Evolutionary conservation across 1,140 invertebrate species (phyloP), one percentile per base, ranked within the genome.

Genomic region (Listronotus bonariensis): DNA sequence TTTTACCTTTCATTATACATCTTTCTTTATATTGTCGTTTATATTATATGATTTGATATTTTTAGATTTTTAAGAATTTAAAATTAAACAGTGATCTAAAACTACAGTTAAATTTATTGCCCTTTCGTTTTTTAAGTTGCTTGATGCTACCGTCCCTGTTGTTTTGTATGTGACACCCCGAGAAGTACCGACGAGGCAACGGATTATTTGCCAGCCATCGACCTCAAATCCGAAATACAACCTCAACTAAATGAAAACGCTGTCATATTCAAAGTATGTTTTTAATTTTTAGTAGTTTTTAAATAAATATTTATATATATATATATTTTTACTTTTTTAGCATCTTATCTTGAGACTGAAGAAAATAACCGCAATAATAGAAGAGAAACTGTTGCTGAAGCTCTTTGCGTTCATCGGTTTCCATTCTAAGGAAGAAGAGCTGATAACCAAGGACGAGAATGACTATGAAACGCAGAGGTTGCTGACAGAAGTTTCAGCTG

Each of bases 301-400:
- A 2, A 20, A 43, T 41, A 5, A 5, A 26, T 26, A 26, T 26
- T 26, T 26, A 3, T 26, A 3, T 26, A 3, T 26, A 3, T 26
- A 3, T 26, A 26, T 5, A 26, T 26, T 26, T 36, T 62, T 15
- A 10, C 10, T 11, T 40, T 86, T 85, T 71, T 82, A 92, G 82
- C 89, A 95, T 79, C 79, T 97, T 12, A 86, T 92, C 6, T 81
- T 97, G 8, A 88, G 86, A 52, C 79, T 96, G 31, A 92, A 93
- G 56, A 92, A 93, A 43, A 81, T 96, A 41, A 92, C 89, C 18
- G 78, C 98, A 3, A 88, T 92, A 68, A 76, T 99, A 2, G 96
- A 97, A 77, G 95, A 96, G 78, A 84, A 86, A 69, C 80, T 99
- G 38, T 85, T 98, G 34, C 85, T 97, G 68, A 94, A 96, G 79